These are phyloP conservation scores for Drosophila eohydei DNA, from an alignment of 2,888 invertebrate genomes.

Conservation along the genomic window DNA sequence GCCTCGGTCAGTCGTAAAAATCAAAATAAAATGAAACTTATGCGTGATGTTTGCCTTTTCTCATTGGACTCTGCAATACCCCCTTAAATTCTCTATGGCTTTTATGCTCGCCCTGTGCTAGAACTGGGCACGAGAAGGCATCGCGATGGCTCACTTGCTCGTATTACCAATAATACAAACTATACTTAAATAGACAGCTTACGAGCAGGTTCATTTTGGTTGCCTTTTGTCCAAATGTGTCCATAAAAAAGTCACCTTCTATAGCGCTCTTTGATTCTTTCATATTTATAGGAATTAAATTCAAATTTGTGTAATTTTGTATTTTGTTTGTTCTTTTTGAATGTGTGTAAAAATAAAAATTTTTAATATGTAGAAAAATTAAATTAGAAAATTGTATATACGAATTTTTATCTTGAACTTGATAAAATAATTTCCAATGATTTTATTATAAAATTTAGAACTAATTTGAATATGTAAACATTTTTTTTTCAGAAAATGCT, in stretches of 20 bases:
- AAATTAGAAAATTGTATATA: background rate
- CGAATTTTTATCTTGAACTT: too few relatives aligned
- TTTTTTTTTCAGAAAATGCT: too few relatives aligned
- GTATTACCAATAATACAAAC: constrained; percentile 54
- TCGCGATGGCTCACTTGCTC: constrained; percentile 24
- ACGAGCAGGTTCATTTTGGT: background rate
- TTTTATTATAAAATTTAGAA: too few relatives aligned
- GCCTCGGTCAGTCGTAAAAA: constrained; percentile 76
- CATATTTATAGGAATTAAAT: background rate
- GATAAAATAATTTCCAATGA: too few relatives aligned
- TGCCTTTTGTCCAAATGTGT: background rate
- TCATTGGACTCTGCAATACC: constrained; percentile 36
- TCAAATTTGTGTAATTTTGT: background rate
- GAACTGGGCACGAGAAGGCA: background rate
- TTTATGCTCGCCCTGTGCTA: constrained; percentile 33
- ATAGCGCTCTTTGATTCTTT: background rate
- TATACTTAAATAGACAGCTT: constrained; percentile 28
- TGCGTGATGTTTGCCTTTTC: constrained; percentile 77
- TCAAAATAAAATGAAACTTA: constrained; percentile 83
- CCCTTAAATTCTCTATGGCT: constrained; percentile 1
- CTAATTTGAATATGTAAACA: too few relatives aligned
- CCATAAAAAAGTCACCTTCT: constrained; percentile 7
- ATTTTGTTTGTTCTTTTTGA: background rate
- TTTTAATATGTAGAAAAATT: background rate
- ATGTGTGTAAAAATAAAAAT: background rate